These are phyloP conservation scores for Clinocottus analis DNA, from an alignment of 2,113 vertebrate genomes.

Conservation along the genomic window DNA sequence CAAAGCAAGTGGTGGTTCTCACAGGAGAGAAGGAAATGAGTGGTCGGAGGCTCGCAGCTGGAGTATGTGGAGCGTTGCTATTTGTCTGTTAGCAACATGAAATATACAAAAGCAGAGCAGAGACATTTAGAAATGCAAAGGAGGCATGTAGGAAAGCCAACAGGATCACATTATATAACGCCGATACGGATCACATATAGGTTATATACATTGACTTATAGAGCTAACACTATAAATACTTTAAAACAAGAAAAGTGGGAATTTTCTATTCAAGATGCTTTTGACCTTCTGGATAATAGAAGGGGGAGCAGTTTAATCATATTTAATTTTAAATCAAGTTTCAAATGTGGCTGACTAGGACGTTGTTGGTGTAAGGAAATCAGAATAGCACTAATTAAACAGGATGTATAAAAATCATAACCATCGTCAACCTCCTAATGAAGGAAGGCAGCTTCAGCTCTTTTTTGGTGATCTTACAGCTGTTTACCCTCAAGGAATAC, in stretches of 20 bases:
- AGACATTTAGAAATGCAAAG: conserved; percentile 15
- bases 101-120: conserved; percentile 1
- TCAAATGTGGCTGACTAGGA: conserved; percentile 11
- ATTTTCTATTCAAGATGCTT: background rate
- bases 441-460: conserved; percentile 28
- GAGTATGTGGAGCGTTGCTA: background rate
- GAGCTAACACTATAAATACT: background rate
- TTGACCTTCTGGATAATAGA: background rate
- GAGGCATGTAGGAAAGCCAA: background rate
- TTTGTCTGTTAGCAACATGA: conserved; percentile 25
- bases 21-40: conserved; percentile 12
- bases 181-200: background rate
- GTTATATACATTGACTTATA: background rate
- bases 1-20: conserved; percentile 47
- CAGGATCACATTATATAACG: conserved; percentile 5
- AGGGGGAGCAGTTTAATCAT: background rate
- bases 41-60: conserved; percentile 17
- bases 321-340: conserved; percentile 10
- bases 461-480: conserved; percentile 63
- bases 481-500: conserved; percentile 70
- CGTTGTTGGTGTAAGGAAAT: background rate
- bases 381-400: conserved; percentile 2
- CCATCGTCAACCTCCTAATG: conserved; percentile 20
- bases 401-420: conserved; percentile 21
- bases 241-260: background rate